Percentiles rank a stretch among this genome's conserved stretches.
These are phyloP conservation scores for Hemibagrus guttatus DNA, from an alignment of 2,797 vertebrate genomes.

Conservation along the genomic window DNA sequence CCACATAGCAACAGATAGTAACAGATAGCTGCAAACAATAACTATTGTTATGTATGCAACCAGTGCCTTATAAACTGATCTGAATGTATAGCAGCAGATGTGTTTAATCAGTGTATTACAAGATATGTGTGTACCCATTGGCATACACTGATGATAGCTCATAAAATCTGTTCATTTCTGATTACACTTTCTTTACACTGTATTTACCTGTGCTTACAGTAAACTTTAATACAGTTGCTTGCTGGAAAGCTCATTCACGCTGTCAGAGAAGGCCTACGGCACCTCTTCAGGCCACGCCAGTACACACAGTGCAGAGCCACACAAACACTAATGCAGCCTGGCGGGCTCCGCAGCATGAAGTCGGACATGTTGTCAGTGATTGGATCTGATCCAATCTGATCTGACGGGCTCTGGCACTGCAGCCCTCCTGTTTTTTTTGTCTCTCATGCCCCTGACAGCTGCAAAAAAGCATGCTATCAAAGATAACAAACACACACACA, in stretches of 20 bases:
- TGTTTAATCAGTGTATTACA: not conserved
- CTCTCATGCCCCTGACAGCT: slow-evolving; percentile 50
- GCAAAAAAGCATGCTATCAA: slow-evolving; percentile 28
- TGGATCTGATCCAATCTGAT: slow-evolving; percentile 53
- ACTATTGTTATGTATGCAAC: not conserved
- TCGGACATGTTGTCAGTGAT: slow-evolving; percentile 44
- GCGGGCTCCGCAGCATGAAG: slow-evolving; percentile 36
- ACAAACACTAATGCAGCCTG: slow-evolving; percentile 42
- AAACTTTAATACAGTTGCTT: slow-evolving; percentile 4
- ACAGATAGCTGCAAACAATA: not conserved
- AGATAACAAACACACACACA: slow-evolving; percentile 33
- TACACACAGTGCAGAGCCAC: slow-evolving; percentile 25
- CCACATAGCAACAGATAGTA: not conserved
- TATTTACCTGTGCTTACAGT: not conserved
- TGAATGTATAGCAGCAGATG: not conserved
- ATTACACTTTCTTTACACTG: not conserved
- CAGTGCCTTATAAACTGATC: not conserved
- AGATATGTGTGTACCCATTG: not conserved
- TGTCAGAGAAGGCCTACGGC: slow-evolving; percentile 32
- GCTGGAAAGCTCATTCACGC: slow-evolving; percentile 17
- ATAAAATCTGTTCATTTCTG: not conserved
- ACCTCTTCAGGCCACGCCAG: slow-evolving; percentile 32
- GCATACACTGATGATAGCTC: not conserved
- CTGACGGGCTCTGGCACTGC: slow-evolving; percentile 39
- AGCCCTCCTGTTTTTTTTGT: slow-evolving; percentile 22